phyloP scores from a whole-genome alignment of 2,888 invertebrate genomes.

The Poecilus cupreus region DNA sequence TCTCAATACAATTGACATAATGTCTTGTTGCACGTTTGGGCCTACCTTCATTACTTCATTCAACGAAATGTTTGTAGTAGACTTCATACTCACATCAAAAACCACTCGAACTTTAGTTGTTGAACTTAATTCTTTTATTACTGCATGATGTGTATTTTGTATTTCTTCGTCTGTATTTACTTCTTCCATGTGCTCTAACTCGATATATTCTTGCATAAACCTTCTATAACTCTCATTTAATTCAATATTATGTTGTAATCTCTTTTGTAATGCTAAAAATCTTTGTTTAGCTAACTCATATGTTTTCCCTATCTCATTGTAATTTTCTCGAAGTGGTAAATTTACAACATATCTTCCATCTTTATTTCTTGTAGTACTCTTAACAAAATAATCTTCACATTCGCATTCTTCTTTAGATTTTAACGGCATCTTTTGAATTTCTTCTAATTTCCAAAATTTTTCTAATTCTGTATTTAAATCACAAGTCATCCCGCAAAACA shows the following conservation, averaged over 20 bases:
- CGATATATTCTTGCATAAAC: slow-evolving; percentile 2
- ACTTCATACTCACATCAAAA: slow-evolving; percentile 3
- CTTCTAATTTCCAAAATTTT: slow-evolving; percentile 15
- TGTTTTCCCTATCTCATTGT: neutral
- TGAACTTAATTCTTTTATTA: neutral
- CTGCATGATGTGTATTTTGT: neutral
- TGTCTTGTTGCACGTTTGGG: slow-evolving; percentile 9
- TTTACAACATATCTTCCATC: slow-evolving; percentile 4
- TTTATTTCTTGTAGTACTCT: slow-evolving; percentile 3
- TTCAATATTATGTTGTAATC: neutral
- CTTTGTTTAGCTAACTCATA: neutral
- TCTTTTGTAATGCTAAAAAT: neutral
- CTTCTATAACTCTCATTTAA: neutral
- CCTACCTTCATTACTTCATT: neutral
- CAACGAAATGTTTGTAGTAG: neutral
- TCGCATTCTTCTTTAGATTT: slow-evolving; percentile 12
- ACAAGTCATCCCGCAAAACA: neutral
- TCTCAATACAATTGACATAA: slow-evolving; percentile 15
- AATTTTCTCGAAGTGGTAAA: neutral
- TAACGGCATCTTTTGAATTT: neutral
- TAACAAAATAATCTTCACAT: neutral
- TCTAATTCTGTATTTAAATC: neutral
- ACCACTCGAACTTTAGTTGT: slow-evolving; percentile 32
- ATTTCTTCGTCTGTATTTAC: neutral
- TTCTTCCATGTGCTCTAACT: slow-evolving; percentile 12